Evolutionary conservation across 1,140 invertebrate species (phyloP).

Genomic region (Pissodes strobi): DNA sequence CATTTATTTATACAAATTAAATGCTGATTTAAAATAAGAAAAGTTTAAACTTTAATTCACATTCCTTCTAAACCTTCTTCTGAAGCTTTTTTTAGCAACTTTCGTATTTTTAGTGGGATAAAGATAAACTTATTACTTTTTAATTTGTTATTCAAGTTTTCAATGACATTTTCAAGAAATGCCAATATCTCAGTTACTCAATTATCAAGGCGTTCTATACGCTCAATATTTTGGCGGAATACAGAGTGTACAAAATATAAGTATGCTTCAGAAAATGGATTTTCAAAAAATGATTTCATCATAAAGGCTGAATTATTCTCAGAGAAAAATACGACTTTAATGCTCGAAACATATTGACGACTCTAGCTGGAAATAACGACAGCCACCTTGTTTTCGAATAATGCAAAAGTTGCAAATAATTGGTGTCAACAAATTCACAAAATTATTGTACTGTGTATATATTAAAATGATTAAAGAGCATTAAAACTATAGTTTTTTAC

Average conservation of each 20-base stretch:
- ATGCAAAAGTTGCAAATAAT: constrained; percentile 27
- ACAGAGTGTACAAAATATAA: constrained; percentile 32
- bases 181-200: constrained; percentile 21
- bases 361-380: constrained; percentile 28
- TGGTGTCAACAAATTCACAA: constrained; percentile 18
- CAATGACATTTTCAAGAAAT: too few species aligned
- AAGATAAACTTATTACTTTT: neutral
- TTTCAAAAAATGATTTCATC: constrained; percentile 34
- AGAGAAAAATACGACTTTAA: constrained; percentile 26
- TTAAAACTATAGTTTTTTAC: constrained; percentile 20
- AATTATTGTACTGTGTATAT: constrained; percentile 16
- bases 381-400: constrained; percentile 38
- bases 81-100: too few species aligned
- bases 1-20: too few species aligned
- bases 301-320: constrained; percentile 19
- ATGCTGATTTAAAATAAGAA: too few species aligned
- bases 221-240: constrained; percentile 23
- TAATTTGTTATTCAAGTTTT: constrained; percentile 12
- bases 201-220: constrained; percentile 19
- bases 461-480: constrained; percentile 18
- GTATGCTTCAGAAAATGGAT: constrained; percentile 22
- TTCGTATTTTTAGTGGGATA: too few species aligned
- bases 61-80: too few species aligned
- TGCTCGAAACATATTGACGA: constrained; percentile 21
- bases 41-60: too few species aligned